phyloP scores from a whole-genome alignment of 1,140 invertebrate genomes.

The Trichomalopsis sarcophagae region DNA sequence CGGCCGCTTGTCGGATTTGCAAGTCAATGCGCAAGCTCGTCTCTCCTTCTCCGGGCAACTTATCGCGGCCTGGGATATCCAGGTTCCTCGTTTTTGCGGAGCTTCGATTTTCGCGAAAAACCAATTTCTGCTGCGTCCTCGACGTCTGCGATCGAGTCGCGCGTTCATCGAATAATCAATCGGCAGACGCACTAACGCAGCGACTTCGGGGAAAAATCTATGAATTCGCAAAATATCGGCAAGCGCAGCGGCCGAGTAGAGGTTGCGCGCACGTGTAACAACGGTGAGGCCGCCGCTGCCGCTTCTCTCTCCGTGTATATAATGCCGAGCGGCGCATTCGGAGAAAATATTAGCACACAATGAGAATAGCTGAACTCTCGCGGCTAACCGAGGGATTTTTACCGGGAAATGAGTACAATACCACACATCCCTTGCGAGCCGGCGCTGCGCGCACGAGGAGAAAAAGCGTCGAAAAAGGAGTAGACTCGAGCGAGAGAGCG shows the following conservation, averaged over 20 bases:
- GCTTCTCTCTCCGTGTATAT: not conserved
- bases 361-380: conserved; percentile 4
- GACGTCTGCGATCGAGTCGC: too few species aligned
- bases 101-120: conserved; percentile 8
- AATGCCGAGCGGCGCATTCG: conserved; percentile 5
- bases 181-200: too few species aligned
- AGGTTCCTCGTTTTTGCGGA: not conserved
- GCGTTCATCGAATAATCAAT: too few species aligned
- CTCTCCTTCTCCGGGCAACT: conserved; percentile 50
- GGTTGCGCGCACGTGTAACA: too few species aligned
- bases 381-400: conserved; percentile 29
- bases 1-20: conserved; percentile 59
- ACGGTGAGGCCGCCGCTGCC: not conserved
- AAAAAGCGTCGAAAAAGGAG: conserved; percentile 9
- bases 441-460: not conserved
- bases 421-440: not conserved
- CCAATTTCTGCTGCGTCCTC: not conserved
- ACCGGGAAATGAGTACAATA: conserved; percentile 7
- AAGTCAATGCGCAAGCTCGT: conserved; percentile 63
- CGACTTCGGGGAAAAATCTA: not conserved
- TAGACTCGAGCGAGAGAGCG: not conserved
- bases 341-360: conserved; percentile 38
- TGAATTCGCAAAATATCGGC: not conserved
- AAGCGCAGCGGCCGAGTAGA: not conserved
- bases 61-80: conserved; percentile 61